Percentiles rank a stretch among this genome's conserved stretches.
phyloP scores from a whole-genome alignment of 2,113 vertebrate genomes.

The Nanorana parkeri region DNA sequence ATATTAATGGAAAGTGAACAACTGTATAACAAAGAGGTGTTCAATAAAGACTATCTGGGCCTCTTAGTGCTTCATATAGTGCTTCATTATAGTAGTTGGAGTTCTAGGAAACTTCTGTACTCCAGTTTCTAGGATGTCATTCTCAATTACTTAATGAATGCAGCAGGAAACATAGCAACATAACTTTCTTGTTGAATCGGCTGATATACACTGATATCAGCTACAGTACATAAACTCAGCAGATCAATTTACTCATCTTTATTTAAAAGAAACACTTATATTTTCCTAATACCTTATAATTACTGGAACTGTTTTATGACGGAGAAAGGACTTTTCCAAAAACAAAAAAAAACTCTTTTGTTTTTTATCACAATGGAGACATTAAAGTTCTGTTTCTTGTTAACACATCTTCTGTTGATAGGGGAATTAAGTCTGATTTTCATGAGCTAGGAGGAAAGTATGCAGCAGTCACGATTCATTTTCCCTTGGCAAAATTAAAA shows the following conservation, averaged over 20 bases:
- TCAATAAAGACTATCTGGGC: too few relatives aligned
- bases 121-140: background rate
- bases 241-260: background rate
- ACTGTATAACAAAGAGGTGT: too few relatives aligned
- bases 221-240: background rate
- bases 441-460: constrained; percentile 27
- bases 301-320: constrained; percentile 7
- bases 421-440: constrained; percentile 40
- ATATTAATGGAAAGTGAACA: too few relatives aligned
- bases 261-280: background rate
- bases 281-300: background rate
- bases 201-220: background rate
- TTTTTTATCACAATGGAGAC: constrained; percentile 20
- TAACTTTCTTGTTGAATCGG: background rate
- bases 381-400: constrained; percentile 25
- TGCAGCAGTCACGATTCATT: constrained; percentile 35
- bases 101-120: too few relatives aligned
- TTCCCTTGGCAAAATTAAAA: constrained; percentile 41
- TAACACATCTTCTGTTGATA: constrained; percentile 30
- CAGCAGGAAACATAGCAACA: background rate
- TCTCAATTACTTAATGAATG: background rate
- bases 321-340: background rate
- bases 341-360: background rate
- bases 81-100: too few relatives aligned
- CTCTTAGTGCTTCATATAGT: background rate